Evolutionary conservation across 1,140 invertebrate genomes (phyloP).

Genomic region (Drosophila equinoxialis): DNA sequence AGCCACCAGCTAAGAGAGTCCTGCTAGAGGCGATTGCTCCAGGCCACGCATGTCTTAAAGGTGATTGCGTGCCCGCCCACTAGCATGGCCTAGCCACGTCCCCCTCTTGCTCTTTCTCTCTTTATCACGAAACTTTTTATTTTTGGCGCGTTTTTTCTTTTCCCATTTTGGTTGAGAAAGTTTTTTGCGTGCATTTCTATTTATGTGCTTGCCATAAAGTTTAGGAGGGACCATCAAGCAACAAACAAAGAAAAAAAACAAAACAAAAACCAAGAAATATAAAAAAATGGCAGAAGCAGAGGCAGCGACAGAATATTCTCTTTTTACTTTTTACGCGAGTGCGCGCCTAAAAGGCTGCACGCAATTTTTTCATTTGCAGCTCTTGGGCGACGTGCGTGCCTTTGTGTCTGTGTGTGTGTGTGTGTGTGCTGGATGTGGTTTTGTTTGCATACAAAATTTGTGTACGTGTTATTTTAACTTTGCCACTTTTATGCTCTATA

Average conservation of each 20-base stretch:
- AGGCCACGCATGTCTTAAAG: slow-evolving; percentile 40
- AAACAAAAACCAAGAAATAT: too few relatives aligned
- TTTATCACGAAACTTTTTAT: background rate
- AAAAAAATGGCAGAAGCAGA: too few relatives aligned
- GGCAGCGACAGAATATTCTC: slow-evolving; percentile 19
- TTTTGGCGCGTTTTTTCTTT: slow-evolving; percentile 7
- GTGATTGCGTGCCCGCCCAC: slow-evolving; percentile 39
- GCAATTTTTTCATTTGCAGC: slow-evolving; percentile 68
- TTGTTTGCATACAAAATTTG: slow-evolving; percentile 73
- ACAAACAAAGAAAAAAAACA: slow-evolving; percentile 29
- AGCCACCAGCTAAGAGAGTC: background rate
- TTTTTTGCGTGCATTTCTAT: slow-evolving; percentile 74
- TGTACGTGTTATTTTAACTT: slow-evolving; percentile 71
- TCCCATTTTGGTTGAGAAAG: slow-evolving; percentile 34
- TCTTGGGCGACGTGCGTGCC: slow-evolving; percentile 44
- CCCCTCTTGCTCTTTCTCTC: background rate
- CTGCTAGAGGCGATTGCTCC: slow-evolving; percentile 22
- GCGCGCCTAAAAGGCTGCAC: slow-evolving; percentile 73
- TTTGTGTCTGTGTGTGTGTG: slow-evolving; percentile 8
- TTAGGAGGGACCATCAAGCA: slow-evolving; percentile 68
- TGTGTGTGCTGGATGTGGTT: slow-evolving; percentile 44
- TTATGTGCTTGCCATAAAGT: slow-evolving; percentile 74
- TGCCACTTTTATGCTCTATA: slow-evolving; percentile 55
- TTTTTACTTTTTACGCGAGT: slow-evolving; percentile 44
- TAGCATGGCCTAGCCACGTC: background rate